These are phyloP conservation scores for Calephelis virginiensis DNA, from an alignment of 1,140 invertebrate genomes.

Conservation along the genomic window DNA sequence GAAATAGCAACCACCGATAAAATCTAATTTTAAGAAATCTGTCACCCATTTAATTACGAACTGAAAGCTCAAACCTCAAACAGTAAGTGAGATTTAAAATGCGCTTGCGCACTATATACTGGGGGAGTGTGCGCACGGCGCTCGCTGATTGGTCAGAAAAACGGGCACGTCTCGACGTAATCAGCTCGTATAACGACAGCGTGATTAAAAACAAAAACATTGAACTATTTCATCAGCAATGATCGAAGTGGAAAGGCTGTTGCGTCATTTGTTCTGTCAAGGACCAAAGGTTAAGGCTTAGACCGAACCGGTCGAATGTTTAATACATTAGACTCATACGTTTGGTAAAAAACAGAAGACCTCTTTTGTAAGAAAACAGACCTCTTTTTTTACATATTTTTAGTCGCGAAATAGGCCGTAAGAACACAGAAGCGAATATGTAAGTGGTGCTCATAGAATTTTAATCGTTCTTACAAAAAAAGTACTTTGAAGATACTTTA, in stretches of 20 bases:
- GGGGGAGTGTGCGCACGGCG: slow-evolving; percentile 45
- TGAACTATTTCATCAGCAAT: slow-evolving; percentile 1
- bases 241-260: slow-evolving; percentile 2
- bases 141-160: slow-evolving; percentile 50
- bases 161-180: slow-evolving; percentile 60
- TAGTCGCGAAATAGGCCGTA: too few species aligned
- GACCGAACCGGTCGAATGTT: too few species aligned
- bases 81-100: slow-evolving; percentile 43
- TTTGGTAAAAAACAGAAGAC: too few species aligned
- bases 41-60: slow-evolving; percentile 70
- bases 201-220: slow-evolving; percentile 11
- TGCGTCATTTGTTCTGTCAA: neutral
- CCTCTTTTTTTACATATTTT: too few species aligned
- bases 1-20: slow-evolving; percentile 65
- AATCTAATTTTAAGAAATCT: slow-evolving; percentile 58
- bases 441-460: too few species aligned
- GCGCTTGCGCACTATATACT: slow-evolving; percentile 52
- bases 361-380: too few species aligned
- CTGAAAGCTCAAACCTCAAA: slow-evolving; percentile 37
- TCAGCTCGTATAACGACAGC: slow-evolving; percentile 1
- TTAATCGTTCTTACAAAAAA: too few species aligned
- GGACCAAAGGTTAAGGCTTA: too few species aligned
- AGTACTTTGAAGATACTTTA: too few species aligned
- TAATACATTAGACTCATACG: too few species aligned
- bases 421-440: too few species aligned